Percentiles rank a stretch among this genome's conserved stretches.
phyloP scores from a whole-genome alignment of 2,888 invertebrate species.

The Scaptomyza flava region DNA sequence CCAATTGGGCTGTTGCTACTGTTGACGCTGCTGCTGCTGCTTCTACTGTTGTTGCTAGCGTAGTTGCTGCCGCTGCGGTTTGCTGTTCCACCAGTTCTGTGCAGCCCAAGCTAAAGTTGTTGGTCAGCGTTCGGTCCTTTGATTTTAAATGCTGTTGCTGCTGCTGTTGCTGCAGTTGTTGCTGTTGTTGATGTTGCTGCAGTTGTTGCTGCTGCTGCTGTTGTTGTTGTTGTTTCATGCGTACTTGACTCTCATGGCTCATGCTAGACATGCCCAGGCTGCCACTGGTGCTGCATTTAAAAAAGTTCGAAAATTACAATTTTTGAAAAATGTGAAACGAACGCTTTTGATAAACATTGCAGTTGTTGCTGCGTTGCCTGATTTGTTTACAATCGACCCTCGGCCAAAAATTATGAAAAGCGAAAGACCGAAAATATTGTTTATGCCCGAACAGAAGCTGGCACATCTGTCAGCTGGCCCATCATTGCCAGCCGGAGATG shows the following conservation, averaged over 20 bases:
- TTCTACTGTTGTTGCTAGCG: slow-evolving; percentile 18
- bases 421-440: slow-evolving; percentile 30
- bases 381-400: slow-evolving; percentile 56
- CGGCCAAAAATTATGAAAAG: slow-evolving; percentile 51
- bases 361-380: neutral
- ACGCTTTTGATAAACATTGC: slow-evolving; percentile 49
- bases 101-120: slow-evolving; percentile 50
- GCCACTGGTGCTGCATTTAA: slow-evolving; percentile 61
- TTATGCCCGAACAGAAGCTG: slow-evolving; percentile 39
- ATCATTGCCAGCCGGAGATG: slow-evolving; percentile 54
- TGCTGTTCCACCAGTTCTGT: slow-evolving; percentile 58
- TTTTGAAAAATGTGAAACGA: slow-evolving; percentile 22
- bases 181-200: slow-evolving; percentile 55
- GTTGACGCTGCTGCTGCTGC: slow-evolving; percentile 24
- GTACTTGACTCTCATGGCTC: slow-evolving; percentile 83
- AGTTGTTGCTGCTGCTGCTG: slow-evolving; percentile 67
- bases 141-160: slow-evolving; percentile 47
- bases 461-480: slow-evolving; percentile 76
- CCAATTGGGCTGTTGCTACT: slow-evolving; percentile 46
- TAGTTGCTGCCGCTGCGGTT: slow-evolving; percentile 32
- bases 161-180: slow-evolving; percentile 52
- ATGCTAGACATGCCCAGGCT: slow-evolving; percentile 80
- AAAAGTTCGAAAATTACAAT: slow-evolving; percentile 15
- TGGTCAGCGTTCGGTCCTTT: slow-evolving; percentile 45
- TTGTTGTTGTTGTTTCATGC: slow-evolving; percentile 80